A percentile compares a stretch with the other conserved stretches of the same genome.
These are phyloP conservation scores for Columba guinea DNA, from an alignment of 2,797 vertebrate genomes.

Conservation along the genomic window DNA sequence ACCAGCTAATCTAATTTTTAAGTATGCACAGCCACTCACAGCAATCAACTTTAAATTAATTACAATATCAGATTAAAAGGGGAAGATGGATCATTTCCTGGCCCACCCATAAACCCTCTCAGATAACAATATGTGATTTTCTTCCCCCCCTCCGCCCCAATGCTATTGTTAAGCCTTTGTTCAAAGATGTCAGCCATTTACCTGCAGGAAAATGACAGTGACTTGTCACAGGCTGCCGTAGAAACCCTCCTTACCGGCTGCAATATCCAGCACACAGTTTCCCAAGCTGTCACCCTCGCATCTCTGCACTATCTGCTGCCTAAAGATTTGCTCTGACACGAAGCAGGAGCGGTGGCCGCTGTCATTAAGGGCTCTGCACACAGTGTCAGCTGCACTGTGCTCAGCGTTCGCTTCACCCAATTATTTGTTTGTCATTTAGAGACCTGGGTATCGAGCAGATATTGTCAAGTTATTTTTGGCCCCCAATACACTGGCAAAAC, in stretches of 20 bases:
- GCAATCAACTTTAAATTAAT: conserved; percentile 35
- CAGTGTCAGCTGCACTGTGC: conserved; percentile 71
- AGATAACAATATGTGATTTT: not conserved
- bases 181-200: conserved; percentile 11
- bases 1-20: conserved; percentile 24
- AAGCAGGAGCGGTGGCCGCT: conserved; percentile 70
- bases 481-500: conserved; percentile 59
- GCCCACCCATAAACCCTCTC: not conserved
- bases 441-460: conserved; percentile 67
- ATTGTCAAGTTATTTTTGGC: conserved; percentile 75
- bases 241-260: not conserved
- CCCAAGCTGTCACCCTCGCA: conserved; percentile 67
- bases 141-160: not conserved
- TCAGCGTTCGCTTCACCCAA: conserved; percentile 84
- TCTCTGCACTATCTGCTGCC: conserved; percentile 67
- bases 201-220: conserved; percentile 42
- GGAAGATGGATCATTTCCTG: not conserved
- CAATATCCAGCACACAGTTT: conserved; percentile 62
- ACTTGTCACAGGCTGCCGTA: conserved; percentile 9
- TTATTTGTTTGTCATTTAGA: conserved; percentile 85
- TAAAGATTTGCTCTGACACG: conserved; percentile 81
- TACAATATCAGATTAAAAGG: not conserved
- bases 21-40: not conserved
- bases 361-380: conserved; percentile 69
- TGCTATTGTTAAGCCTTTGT: not conserved